Percentiles rank a stretch among this genome's conserved stretches.
phyloP scores from a whole-genome alignment of 2,888 invertebrate genomes.

The Craniophora ligustri region DNA sequence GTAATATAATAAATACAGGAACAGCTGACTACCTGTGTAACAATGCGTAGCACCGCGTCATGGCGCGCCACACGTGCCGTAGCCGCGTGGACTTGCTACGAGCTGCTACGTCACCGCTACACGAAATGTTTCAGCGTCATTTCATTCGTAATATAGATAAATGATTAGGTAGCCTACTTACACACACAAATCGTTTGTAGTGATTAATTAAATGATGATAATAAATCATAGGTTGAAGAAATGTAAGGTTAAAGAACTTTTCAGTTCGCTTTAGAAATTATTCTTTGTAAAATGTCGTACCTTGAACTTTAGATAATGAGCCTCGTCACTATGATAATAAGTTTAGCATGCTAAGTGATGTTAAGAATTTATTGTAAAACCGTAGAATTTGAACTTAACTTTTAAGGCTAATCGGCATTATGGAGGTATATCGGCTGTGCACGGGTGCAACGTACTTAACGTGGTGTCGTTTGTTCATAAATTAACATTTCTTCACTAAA shows the following conservation, averaged over 20 bases:
- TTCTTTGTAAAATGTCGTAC: background rate
- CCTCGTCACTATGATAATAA: too few relatives aligned
- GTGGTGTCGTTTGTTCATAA: too few relatives aligned
- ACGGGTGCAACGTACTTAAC: too few relatives aligned
- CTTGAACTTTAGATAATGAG: background rate
- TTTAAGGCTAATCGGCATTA: too few relatives aligned
- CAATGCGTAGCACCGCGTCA: conserved; percentile 11
- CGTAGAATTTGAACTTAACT: too few relatives aligned
- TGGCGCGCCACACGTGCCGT: conserved; percentile 21
- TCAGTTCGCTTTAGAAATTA: background rate
- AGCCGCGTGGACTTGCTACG: conserved; percentile 49
- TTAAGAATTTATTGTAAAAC: too few relatives aligned
- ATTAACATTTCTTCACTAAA: too few relatives aligned
- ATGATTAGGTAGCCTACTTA: background rate
- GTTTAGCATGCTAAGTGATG: too few relatives aligned
- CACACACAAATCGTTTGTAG: background rate
- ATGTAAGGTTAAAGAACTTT: background rate
- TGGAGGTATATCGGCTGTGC: too few relatives aligned
- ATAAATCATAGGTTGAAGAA: background rate
- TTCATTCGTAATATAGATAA: conserved; percentile 11
- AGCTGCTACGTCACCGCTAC: conserved; percentile 42
- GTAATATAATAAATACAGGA: too few relatives aligned
- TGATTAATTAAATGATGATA: background rate
- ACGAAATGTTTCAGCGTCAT: conserved; percentile 3
- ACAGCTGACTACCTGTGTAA: too few relatives aligned